Base-by-base conservation (phyloP, 2,888 invertebrate genomes). In the Drosophila kanekoi region DNA sequence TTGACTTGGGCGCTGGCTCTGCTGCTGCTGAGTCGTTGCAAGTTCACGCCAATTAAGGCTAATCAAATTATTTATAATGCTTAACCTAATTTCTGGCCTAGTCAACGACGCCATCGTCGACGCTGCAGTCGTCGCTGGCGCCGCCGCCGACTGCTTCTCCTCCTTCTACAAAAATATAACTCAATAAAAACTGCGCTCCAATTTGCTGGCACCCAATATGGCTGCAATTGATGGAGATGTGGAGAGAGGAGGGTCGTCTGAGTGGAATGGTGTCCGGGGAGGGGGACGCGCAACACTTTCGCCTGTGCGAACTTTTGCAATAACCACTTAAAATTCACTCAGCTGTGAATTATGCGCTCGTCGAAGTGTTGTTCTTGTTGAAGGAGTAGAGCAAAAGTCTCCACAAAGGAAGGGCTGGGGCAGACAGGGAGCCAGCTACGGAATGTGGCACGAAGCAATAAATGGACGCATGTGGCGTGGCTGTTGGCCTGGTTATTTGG, bases 311-410 rank as follows among this genome's bases (percentile, higher is more conserved):
- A 85, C 85, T 85, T 85, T 89, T 81, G 87, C 85, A 91, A 90
- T 90, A 91, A 90, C 90, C 90, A 91, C 90, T 91, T 91, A 89
- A 89, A 90, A 90, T 90, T 87, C 90, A 89, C 81, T 90, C 91
- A 91, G 89, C 90, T 89, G 90, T 87, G 89, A 90, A 85, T 90
- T 91, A 90, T 91, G 90, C 89, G 87, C 87, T 73, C 78, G 74
- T 77, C 77, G 66, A 87, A 90, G 90, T 90, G 91, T 88, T 91
- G 87, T 90, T 90, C 88, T 77, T 85, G 82, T 73, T 87, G 62
- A 73, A 67, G 60, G 59, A 59, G 70, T 44, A 23, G 45, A 51
- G 72, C 56, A 58, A 45, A 37, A 49, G 67, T 65, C 56, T 23
- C 45, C 48, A 35, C 51, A 43, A 35, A 48, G 32, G 6, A 9